Evolutionary conservation across 2,888 invertebrate species (phyloP).

Genomic region (Philonicus albiceps): DNA sequence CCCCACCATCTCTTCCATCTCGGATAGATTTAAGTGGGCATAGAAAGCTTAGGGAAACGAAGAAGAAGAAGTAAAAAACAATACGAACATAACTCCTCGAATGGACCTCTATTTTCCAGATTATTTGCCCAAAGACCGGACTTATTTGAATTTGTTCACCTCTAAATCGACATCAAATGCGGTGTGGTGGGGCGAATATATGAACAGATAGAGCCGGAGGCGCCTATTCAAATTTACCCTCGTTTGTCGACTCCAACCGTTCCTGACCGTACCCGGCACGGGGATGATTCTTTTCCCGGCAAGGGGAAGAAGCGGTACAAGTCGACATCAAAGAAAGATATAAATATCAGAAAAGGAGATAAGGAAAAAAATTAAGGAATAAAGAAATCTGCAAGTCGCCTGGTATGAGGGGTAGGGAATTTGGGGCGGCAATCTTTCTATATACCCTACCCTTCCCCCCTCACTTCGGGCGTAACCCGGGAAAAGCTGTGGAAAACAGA

Average conservation of each 20-base stretch:
- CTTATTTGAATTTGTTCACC: slow-evolving; percentile 27
- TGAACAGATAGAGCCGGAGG: neutral
- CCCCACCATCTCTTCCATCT: neutral
- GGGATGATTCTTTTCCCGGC: neutral
- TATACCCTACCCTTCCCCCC: neutral
- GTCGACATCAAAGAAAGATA: slow-evolving; percentile 17
- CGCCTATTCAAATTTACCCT: slow-evolving; percentile 8
- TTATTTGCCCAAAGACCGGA: slow-evolving; percentile 1
- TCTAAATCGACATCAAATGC: slow-evolving; percentile 29
- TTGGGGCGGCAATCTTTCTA: neutral
- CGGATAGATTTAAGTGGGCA: neutral
- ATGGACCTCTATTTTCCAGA: slow-evolving; percentile 11
- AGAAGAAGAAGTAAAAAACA: slow-evolving; percentile 1
- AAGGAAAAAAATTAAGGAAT: slow-evolving; percentile 5
- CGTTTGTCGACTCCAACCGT: neutral
- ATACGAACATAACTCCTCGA: neutral
- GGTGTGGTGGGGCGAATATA: neutral
- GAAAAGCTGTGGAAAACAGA: neutral
- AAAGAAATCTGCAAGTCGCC: neutral
- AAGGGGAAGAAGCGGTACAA: neutral
- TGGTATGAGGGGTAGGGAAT: neutral
- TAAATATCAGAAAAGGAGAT: neutral
- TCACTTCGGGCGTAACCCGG: neutral
- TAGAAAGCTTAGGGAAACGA: neutral
- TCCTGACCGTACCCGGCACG: neutral